phyloP scores from a whole-genome alignment of 2,113 vertebrate genomes.

The Catharus fuscescens region DNA sequence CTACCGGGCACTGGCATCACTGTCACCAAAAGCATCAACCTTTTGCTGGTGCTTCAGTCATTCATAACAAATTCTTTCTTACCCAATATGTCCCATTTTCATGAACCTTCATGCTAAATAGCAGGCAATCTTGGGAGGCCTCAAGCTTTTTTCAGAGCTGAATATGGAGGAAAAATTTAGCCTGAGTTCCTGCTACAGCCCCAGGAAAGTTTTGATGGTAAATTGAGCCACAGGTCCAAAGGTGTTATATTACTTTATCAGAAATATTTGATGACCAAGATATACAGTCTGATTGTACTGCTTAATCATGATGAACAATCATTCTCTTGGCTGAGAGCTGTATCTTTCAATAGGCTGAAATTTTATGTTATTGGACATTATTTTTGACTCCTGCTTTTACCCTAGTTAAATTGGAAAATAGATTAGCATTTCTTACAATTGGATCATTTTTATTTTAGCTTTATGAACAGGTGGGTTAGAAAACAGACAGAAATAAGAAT shows the following conservation, averaged over 20 bases:
- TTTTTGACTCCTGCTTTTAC: not conserved
- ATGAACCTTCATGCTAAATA: not conserved
- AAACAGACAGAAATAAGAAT: not conserved
- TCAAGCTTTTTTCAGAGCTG: not conserved
- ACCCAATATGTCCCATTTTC: fast-evolving
- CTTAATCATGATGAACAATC: not conserved
- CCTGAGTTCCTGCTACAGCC: not conserved
- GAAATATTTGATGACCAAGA: not conserved
- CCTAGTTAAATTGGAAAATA: not conserved
- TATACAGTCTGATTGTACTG: not conserved
- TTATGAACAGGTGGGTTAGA: not conserved
- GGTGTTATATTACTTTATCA: not conserved
- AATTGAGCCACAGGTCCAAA: not conserved
- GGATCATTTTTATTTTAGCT: not conserved
- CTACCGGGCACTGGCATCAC: not conserved
- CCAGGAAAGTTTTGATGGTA: not conserved
- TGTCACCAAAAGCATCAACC: not conserved
- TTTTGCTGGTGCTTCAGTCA: not conserved
- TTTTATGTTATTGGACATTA: not conserved
- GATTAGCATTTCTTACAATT: not conserved
- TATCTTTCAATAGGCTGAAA: not conserved
- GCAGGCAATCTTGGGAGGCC: not conserved
- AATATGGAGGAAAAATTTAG: not conserved
- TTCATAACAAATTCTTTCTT: not conserved
- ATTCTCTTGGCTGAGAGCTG: not conserved